These are phyloP conservation scores for Tinea trinotella DNA, from an alignment of 2,888 invertebrate genomes.

Conservation along the genomic window DNA sequence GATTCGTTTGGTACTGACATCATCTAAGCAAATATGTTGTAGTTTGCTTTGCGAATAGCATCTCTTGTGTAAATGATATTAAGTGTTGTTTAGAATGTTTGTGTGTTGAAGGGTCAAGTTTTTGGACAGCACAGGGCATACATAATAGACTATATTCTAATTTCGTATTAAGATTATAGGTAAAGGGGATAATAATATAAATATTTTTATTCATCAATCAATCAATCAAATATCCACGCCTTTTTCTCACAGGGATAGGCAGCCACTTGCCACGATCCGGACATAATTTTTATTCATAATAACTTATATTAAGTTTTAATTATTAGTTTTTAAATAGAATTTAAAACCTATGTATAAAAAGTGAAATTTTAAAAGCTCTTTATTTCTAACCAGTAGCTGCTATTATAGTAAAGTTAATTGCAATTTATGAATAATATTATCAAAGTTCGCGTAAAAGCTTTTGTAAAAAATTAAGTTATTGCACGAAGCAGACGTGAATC, in stretches of 20 bases:
- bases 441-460: neutral
- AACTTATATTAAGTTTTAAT: no score
- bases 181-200: no score
- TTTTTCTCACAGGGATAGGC: no score
- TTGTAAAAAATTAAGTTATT: neutral
- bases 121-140: no score
- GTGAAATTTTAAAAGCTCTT: neutral
- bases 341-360: neutral
- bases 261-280: no score
- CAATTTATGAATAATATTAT: slow-evolving; percentile 4
- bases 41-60: neutral
- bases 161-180: no score
- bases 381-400: neutral
- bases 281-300: no score
- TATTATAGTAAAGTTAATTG: slow-evolving; percentile 4
- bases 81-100: neutral
- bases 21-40: neutral
- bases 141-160: no score
- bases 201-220: no score
- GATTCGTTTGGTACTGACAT: neutral
- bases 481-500: neutral
- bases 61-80: neutral
- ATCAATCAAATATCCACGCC: no score
- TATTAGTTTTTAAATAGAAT: neutral
- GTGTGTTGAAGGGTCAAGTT: no score